A percentile compares a stretch with the other conserved stretches of the same genome.
Evolutionary conservation across 2,797 vertebrate genomes (phyloP).

Genomic region (Steatocranus sp.): DNA sequence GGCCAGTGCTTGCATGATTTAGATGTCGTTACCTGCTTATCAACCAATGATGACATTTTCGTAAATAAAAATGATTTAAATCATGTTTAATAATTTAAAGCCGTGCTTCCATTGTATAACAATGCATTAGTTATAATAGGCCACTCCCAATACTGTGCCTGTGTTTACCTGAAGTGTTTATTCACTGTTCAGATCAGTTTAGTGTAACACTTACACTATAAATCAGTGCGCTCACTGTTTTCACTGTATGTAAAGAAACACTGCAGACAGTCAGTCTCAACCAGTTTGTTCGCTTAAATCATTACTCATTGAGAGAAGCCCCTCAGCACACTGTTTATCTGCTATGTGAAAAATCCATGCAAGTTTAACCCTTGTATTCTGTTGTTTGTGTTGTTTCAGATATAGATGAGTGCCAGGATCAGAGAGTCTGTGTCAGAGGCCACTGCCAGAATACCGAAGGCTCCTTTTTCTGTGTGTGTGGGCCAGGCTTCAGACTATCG

Average conservation of each 20-base stretch:
- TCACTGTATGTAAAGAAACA: neutral
- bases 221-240: neutral
- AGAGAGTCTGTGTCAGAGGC: constrained; percentile 79
- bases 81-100: neutral
- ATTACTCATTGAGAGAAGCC: neutral
- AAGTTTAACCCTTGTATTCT: neutral
- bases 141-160: neutral
- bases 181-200: neutral
- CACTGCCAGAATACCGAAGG: constrained; percentile 90
- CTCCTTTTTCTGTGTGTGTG: constrained; percentile 88
- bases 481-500: constrained; percentile 80
- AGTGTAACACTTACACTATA: neutral
- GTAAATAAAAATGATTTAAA: neutral
- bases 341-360: neutral
- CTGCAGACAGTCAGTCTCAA: neutral
- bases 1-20: neutral
- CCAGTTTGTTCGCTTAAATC: neutral
- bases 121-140: neutral
- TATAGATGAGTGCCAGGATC: constrained; percentile 88
- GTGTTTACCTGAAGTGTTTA: neutral
- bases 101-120: neutral
- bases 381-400: constrained; percentile 68
- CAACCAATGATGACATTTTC: neutral
- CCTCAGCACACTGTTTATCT: neutral
- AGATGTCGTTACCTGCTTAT: neutral